phyloP scores from a whole-genome alignment of 2,797 vertebrate genomes.

The Emydoidea blandingii region DNA sequence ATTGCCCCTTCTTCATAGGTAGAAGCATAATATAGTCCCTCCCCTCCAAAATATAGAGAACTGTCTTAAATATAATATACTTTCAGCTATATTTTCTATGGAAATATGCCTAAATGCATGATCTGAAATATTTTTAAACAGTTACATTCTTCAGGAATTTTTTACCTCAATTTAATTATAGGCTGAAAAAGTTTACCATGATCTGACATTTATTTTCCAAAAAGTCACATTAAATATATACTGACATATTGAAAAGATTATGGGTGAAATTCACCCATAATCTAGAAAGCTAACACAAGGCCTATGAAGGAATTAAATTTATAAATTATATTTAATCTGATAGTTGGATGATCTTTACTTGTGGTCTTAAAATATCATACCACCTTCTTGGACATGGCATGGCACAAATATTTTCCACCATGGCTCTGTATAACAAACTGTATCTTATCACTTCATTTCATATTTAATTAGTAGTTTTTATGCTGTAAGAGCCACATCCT shows the following conservation, averaged over 20 bases:
- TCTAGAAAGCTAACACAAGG: neutral
- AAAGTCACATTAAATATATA: neutral
- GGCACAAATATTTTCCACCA: neutral
- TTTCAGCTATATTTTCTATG: neutral
- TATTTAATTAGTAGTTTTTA: neutral
- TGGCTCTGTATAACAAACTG: no score
- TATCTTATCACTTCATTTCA: neutral
- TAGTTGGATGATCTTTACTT: neutral
- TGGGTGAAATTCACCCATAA: neutral
- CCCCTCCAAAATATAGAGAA: neutral
- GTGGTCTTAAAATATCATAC: neutral
- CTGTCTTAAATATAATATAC: neutral
- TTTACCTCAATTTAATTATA: neutral
- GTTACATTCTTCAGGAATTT: neutral
- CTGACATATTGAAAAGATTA: neutral
- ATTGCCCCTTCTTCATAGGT: neutral
- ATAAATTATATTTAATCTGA: neutral
- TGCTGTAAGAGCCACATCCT: neutral
- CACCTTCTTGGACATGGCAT: neutral
- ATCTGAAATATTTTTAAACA: neutral
- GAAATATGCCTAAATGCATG: neutral
- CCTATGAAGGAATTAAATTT: neutral
- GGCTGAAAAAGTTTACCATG: neutral
- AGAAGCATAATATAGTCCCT: neutral
- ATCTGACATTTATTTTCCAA: neutral